phyloP scores from a whole-genome alignment of 2,888 invertebrate genomes.

The Aphrophora alni region DNA sequence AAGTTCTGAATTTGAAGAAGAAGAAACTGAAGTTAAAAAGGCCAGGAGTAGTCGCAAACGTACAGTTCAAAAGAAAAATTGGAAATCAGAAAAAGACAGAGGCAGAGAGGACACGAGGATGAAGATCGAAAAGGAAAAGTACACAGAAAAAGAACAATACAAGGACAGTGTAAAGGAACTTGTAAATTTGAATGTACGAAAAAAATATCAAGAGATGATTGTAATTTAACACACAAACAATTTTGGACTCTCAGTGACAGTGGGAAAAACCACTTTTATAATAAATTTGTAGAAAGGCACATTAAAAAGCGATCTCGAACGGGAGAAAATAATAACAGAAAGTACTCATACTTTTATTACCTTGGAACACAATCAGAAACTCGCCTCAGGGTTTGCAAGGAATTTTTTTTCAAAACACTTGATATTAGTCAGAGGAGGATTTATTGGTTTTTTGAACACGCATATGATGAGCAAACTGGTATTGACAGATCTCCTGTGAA shows the following conservation, averaged over 20 bases:
- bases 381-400: not conserved
- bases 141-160: constrained; percentile 8
- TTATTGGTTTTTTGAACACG: constrained; percentile 12
- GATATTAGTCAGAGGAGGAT: not conserved
- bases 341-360: not conserved
- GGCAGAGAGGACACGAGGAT: not conserved
- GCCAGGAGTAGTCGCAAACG: too few species aligned
- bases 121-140: constrained; percentile 14
- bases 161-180: constrained; percentile 2
- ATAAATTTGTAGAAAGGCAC: not conserved
- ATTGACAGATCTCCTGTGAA: constrained; percentile 12
- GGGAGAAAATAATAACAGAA: not conserved
- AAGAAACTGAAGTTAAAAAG: too few species aligned
- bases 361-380: not conserved
- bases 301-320: constrained; percentile 11
- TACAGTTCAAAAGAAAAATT: too few species aligned
- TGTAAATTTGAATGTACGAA: constrained; percentile 6
- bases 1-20: too few species aligned
- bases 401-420: constrained; percentile 7
- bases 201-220: not conserved
- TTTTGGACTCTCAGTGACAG: constrained; percentile 9
- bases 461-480: not conserved
- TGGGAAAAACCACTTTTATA: constrained; percentile 14
- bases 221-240: not conserved
- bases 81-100: too few species aligned